Evolutionary conservation across 2,113 vertebrate species (phyloP).

Genomic region (Ursus arctos): DNA sequence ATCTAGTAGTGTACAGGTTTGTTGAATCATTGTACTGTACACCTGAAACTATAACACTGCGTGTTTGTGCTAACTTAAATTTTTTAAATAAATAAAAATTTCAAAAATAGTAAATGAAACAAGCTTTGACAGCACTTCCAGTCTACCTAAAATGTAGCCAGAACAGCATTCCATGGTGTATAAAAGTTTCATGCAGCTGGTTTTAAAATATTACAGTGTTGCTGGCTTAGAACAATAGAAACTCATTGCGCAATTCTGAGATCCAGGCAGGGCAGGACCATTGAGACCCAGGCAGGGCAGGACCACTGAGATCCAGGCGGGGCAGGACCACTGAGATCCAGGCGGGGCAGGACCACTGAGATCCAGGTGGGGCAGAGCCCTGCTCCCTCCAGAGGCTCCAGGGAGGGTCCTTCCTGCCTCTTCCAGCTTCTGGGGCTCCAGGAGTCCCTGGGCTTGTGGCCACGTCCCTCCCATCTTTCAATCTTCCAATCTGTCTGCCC

Average conservation of each 20-base stretch:
- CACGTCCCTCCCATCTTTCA: rapidly evolving
- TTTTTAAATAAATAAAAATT: neutral
- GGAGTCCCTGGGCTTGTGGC: neutral
- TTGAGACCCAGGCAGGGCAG: neutral
- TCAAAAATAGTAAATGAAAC: neutral
- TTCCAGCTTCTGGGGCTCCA: neutral
- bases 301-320: rapidly evolving
- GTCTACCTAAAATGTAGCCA: neutral
- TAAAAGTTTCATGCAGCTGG: neutral
- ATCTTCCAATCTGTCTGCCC: neutral
- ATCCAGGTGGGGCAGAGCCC: neutral
- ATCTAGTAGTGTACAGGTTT: neutral
- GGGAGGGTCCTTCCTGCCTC: neutral
- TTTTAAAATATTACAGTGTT: neutral
- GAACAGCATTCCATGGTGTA: neutral
- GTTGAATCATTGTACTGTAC: neutral
- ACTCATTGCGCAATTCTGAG: neutral
- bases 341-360: neutral
- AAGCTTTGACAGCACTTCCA: neutral
- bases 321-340: neutral
- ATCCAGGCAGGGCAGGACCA: neutral
- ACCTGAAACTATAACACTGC: neutral
- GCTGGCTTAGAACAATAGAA: neutral
- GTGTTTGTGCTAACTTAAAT: neutral
- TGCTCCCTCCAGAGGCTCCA: neutral